Percentiles rank a stretch among this genome's conserved stretches.
Evolutionary conservation across 2,113 vertebrate genomes (phyloP).

Genomic region (Hemichromis elongatus): DNA sequence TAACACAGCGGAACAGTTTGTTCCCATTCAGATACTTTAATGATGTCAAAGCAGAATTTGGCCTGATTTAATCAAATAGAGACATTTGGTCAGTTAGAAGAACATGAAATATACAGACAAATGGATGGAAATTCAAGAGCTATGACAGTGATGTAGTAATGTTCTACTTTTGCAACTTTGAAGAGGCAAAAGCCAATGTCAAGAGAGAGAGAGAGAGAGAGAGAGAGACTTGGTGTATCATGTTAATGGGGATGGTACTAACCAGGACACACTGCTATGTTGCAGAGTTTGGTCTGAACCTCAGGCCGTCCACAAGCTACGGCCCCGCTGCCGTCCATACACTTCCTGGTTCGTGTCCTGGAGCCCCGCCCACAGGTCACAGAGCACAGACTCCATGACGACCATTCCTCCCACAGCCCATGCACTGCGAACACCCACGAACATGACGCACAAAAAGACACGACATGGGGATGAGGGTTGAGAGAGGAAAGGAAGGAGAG

Average conservation of each 20-base stretch:
- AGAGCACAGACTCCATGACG: conserved; percentile 94
- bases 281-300: conserved; percentile 92
- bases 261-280: conserved; percentile 89
- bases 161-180: not conserved
- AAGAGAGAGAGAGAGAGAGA: not conserved
- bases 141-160: not conserved
- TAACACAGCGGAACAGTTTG: not conserved
- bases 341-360: conserved; percentile 87
- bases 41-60: not conserved
- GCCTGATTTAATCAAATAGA: not conserved
- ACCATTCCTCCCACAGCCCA: conserved; percentile 90
- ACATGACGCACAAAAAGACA: conserved; percentile 26
- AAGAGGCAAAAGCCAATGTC: not conserved
- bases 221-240: not conserved
- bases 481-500: not conserved
- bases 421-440: conserved; percentile 81
- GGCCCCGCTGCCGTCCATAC: conserved; percentile 75
- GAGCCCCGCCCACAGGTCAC: conserved; percentile 92
- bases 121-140: not conserved
- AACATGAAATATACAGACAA: not conserved
- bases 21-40: not conserved
- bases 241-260: conserved; percentile 78
- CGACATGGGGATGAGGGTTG: conserved; percentile 47
- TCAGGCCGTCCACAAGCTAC: conserved; percentile 82
- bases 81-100: not conserved